Percentiles rank a stretch among this genome's conserved stretches.
phyloP scores from a whole-genome alignment of 2,113 vertebrate genomes.

The Bungarus multicinctus region DNA sequence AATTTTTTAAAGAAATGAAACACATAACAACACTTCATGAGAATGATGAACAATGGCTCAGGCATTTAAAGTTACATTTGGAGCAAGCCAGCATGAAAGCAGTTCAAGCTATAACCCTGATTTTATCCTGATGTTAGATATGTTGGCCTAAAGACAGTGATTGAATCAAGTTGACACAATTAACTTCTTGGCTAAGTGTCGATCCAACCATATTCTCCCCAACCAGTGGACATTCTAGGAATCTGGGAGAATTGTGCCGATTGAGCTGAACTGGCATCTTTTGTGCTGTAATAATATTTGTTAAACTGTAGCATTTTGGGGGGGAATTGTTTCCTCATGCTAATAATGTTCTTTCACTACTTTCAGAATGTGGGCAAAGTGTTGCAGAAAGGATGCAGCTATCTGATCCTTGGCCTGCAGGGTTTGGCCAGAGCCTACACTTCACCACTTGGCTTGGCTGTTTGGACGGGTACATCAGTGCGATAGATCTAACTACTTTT shows the following conservation, averaged over 20 bases:
- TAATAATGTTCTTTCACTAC: neutral
- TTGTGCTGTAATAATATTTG: neutral
- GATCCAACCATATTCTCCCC: neutral
- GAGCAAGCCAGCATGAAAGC: neutral
- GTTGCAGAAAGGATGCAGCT: constrained; percentile 83
- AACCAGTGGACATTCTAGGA: neutral
- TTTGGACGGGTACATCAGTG: constrained; percentile 70
- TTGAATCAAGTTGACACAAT: neutral
- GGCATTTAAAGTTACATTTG: neutral
- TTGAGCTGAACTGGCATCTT: neutral
- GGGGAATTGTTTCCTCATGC: neutral
- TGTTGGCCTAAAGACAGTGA: neutral
- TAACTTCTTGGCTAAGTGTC: neutral
- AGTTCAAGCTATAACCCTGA: neutral
- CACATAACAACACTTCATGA: neutral
- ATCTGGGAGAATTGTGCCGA: neutral
- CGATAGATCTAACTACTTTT: constrained; percentile 40
- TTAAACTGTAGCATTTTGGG: neutral
- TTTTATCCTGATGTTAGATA: neutral
- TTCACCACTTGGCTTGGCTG: constrained; percentile 72
- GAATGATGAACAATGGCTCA: neutral
- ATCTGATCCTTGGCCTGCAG: constrained; percentile 83
- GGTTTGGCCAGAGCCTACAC: constrained; percentile 82
- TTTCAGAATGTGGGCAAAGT: constrained; percentile 84
- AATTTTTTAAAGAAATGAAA: neutral